Evolutionary conservation across 1,140 invertebrate genomes (phyloP).

Genomic region (Brachionus koreanus): DNA sequence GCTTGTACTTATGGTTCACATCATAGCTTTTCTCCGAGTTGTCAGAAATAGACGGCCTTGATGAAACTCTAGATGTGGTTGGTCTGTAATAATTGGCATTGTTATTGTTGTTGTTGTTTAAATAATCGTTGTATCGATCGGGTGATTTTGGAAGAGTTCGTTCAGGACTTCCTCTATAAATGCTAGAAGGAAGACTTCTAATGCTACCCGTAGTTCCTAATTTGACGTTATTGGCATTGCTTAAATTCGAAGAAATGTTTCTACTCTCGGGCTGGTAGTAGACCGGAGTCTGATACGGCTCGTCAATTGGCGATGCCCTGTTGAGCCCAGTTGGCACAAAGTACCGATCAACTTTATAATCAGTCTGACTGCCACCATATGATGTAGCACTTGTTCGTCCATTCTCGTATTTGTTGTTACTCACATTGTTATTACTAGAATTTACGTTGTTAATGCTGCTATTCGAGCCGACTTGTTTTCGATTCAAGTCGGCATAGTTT

Average conservation of each 20-base stretch:
- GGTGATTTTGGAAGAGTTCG: conserved; percentile 1
- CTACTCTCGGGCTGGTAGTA: conserved; percentile 31
- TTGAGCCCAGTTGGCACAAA: conserved; percentile 20
- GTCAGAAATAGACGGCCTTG: neutral
- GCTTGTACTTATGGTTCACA: neutral
- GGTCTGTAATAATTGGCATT: conserved; percentile 19
- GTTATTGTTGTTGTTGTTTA: neutral
- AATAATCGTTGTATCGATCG: conserved; percentile 1
- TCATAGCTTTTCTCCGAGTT: conserved; percentile 8
- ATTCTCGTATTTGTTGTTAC: neutral
- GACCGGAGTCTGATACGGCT: conserved; percentile 13
- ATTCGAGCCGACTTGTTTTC: conserved; percentile 27
- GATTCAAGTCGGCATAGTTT: conserved; percentile 20
- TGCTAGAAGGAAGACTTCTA: conserved; percentile 23
- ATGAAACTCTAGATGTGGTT: conserved; percentile 39
- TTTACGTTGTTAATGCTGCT: conserved; percentile 25
- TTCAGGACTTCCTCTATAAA: conserved; percentile 31
- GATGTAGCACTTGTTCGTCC: conserved; percentile 9
- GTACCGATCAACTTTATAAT: conserved; percentile 19
- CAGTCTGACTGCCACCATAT: conserved; percentile 5
- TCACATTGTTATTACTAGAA: neutral
- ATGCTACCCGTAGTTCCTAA: neutral
- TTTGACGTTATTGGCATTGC: neutral
- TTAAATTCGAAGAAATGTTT: conserved; percentile 18
- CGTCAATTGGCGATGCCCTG: neutral